phyloP scores from a whole-genome alignment of 2,113 vertebrate species.

The Xiphias gladius region DNA sequence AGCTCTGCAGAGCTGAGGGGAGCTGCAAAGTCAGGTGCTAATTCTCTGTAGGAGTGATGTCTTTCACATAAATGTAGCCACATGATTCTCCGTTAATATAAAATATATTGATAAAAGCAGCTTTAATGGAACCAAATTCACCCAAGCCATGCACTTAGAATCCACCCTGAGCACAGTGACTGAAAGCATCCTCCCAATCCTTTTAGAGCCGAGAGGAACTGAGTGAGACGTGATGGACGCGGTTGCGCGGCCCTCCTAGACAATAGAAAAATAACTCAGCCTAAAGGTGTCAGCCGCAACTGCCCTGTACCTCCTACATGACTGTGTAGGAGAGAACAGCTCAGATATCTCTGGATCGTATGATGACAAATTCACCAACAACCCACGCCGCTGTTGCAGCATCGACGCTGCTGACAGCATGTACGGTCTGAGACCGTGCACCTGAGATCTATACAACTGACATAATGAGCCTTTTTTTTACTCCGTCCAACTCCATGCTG shows the following conservation, averaged over 20 bases:
- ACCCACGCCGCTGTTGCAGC: slow-evolving; percentile 55
- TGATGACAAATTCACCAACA: slow-evolving; percentile 58
- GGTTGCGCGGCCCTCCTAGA: neutral
- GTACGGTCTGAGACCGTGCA: slow-evolving; percentile 25
- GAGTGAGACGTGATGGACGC: slow-evolving; percentile 48
- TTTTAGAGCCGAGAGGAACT: slow-evolving; percentile 1
- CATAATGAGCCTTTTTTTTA: slow-evolving; percentile 3
- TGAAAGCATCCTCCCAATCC: slow-evolving; percentile 4
- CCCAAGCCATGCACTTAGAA: neutral
- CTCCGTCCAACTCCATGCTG: neutral
- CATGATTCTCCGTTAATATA: neutral
- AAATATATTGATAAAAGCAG: neutral
- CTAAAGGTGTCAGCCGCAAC: slow-evolving; percentile 60
- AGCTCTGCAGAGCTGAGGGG: no score
- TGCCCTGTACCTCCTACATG: slow-evolving; percentile 54
- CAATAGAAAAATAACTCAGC: slow-evolving; percentile 31
- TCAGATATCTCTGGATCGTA: slow-evolving; percentile 63
- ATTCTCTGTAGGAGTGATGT: no score
- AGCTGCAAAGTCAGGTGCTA: no score
- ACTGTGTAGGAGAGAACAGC: slow-evolving; percentile 51
- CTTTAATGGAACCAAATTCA: slow-evolving; percentile 12
- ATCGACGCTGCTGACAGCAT: slow-evolving; percentile 32
- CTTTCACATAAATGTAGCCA: no score
- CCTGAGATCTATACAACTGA: slow-evolving; percentile 30
- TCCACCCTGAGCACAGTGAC: slow-evolving; percentile 6